Evolutionary conservation across 92 coral and sea anemone genomes (phyloP).

Genomic region (Zoanthus gigantus): DNA sequence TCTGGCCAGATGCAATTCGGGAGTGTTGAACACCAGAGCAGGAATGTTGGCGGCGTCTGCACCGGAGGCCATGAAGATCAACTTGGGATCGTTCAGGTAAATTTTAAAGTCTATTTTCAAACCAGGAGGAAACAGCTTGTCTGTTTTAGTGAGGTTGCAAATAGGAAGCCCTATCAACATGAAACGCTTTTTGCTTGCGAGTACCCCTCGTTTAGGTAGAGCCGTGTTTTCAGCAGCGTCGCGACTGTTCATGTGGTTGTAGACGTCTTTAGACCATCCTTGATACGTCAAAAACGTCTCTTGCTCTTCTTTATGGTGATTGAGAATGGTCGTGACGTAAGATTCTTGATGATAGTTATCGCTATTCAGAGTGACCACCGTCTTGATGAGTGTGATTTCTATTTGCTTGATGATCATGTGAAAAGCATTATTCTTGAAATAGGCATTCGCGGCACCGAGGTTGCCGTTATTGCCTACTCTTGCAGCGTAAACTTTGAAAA

Average conservation of each 20-base stretch:
- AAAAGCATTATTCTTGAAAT: constrained; percentile 25
- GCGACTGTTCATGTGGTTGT: constrained; percentile 16
- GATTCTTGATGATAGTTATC: too few species aligned
- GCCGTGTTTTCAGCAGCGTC: constrained; percentile 17
- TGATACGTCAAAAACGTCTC: too few species aligned
- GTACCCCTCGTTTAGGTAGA: background rate
- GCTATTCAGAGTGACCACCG: constrained; percentile 6
- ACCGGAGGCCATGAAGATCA: constrained; percentile 12
- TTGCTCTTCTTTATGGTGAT: background rate
- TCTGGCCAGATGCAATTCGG: background rate
- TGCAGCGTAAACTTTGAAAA: background rate
- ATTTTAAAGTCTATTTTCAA: constrained; percentile 24
- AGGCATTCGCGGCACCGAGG: background rate
- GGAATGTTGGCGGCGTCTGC: background rate
- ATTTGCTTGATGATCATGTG: constrained; percentile 31
- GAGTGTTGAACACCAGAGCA: background rate
- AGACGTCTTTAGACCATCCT: constrained; percentile 3
- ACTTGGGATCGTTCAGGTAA: constrained; percentile 10
- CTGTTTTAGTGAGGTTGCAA: constrained; percentile 2
- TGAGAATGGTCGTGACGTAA: constrained; percentile 5
- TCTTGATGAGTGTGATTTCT: constrained; percentile 36
- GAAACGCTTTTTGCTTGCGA: background rate
- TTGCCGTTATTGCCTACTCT: background rate
- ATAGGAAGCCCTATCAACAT: constrained; percentile 47
- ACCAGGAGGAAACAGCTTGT: constrained; percentile 26